Base-by-base conservation (phyloP, 1,140 invertebrate species). In the Heliconius congener region DNA sequence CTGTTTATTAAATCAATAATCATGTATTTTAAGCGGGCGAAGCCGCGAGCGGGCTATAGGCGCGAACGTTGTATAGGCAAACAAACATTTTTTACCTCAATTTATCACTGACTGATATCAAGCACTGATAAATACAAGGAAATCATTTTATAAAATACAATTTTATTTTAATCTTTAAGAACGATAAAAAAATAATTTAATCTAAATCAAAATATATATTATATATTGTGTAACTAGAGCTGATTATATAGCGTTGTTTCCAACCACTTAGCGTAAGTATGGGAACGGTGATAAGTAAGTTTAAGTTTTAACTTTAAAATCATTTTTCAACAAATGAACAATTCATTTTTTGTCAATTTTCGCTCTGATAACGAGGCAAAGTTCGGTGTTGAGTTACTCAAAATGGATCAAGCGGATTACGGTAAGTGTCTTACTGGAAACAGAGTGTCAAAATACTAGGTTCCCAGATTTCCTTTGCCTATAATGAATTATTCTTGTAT, bases 131-230 rank as follows among this genome's bases (percentile, higher is more conserved):
- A 19, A 39, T 39, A 72, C 71, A 72, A 72, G 71, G 37, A 39
- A 72, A 72, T 42, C 34, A 34, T 72, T 72, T 72, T n/a, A 72
- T 8, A 72, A 34, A 71, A n/a, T 27, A 72, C 23, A 72, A 72
- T 42, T 23, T 66, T 30, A 66, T 66, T 23, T 30, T 2, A 27
- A 66, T 66, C 6, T 57, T 9, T 57, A 57, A 57, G 23, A 37
- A 46, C 42, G 13, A 16, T 4, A 11, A 27, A 66, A 27, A 3
- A 30, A 16, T 23, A 66, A 30, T 3, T 66, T 30, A 66, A 66
- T 66, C 60, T 66, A 30, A 23, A 23, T 27, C 8, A 27, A 60
- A 60, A 23, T 60, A 60, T 11, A 60, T 11, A 23, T 34, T 34
- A 9, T 66, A 66, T 57, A 23, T 9, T 57, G 34, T 37, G 23